Evolutionary conservation across 2,113 vertebrate species (phyloP).

Genomic region (Hemibagrus wyckioides): DNA sequence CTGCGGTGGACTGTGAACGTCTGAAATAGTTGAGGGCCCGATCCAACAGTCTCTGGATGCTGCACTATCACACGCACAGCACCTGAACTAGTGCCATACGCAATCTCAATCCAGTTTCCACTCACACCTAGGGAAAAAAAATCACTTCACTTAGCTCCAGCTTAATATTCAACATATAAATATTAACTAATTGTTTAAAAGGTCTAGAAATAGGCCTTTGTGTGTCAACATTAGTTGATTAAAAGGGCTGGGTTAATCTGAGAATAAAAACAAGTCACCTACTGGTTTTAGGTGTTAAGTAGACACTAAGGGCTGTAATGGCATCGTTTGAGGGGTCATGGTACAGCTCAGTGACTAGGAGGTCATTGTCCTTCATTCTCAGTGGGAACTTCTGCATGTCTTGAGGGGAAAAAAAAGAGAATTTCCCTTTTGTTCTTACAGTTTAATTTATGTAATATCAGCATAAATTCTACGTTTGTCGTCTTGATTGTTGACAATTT

Average conservation of each 20-base stretch:
- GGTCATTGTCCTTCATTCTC: constrained; percentile 92
- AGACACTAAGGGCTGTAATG: constrained; percentile 89
- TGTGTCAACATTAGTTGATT: background rate
- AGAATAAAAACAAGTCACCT: constrained; percentile 43
- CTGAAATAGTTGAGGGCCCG: constrained; percentile 90
- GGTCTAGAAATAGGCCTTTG: background rate
- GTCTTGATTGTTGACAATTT: background rate
- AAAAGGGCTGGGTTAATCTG: background rate
- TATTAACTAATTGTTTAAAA: background rate
- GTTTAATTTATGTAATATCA: background rate
- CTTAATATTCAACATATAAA: background rate
- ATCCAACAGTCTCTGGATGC: constrained; percentile 90
- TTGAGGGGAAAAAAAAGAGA: constrained; percentile 50
- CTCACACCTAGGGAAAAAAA: constrained; percentile 78
- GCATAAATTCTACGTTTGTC: background rate
- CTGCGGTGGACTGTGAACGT: constrained; percentile 92
- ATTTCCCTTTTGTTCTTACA: background rate
- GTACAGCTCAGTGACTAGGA: constrained; percentile 90
- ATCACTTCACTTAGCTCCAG: constrained; percentile 5
- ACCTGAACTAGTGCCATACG: constrained; percentile 88
- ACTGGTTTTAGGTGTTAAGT: constrained; percentile 93
- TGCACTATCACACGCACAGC: constrained; percentile 88
- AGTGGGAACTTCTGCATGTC: constrained; percentile 92
- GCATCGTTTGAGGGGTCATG: constrained; percentile 86
- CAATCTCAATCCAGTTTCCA: constrained; percentile 94